Evolutionary conservation across 2,888 invertebrate species (phyloP), one percentile per base, ranked within the genome.

Genomic region (Mythimna vitellina): DNA sequence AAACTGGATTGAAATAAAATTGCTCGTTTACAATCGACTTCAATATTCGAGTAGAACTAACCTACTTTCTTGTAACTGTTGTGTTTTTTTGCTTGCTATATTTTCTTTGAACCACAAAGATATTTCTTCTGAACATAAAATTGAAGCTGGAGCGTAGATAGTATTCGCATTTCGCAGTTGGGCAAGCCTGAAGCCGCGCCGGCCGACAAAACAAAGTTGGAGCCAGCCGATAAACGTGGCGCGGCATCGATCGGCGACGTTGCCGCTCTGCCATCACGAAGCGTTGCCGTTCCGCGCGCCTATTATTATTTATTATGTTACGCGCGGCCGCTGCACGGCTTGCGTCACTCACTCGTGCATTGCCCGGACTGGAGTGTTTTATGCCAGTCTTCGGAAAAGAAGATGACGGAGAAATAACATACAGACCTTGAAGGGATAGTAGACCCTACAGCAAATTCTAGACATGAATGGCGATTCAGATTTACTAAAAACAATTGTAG

Each of bases 251-350:
- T 88, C 87, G 86, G 92, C 90, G 88, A 64, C 84, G 93, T 92
- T 93, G 93, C 92, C 94, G 82, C 82, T 86, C 89, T 83, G 89
- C 80, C 77, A 70, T 88, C 84, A 88, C 80, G 76, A 68, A 84
- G 64, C 81, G 91, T 90, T 92, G 92, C 90, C 91, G 85, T 73
- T 86, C 87, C 83, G 88, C 83, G 80, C 86, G 81, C 84, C 80
- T 91, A 92, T 90, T 91, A 91, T 91, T 91, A 90, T 89, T 91
- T 91, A 90, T 90, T 90, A 83, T 86, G 87, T 87, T 89, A 86
- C 85, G 84, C 82, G 81, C 83, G 75, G 87, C 80, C 84, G 82
- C 87, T 87, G 86, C 87, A 86, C 76, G 83, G 81, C 87, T 88
- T 86, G 85, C 87, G 85, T 87, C 88, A 86, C 84, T 87, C 88